Conservation (phyloP, 2,888 invertebrate genomes). For the Rutpela maculata region DNA sequence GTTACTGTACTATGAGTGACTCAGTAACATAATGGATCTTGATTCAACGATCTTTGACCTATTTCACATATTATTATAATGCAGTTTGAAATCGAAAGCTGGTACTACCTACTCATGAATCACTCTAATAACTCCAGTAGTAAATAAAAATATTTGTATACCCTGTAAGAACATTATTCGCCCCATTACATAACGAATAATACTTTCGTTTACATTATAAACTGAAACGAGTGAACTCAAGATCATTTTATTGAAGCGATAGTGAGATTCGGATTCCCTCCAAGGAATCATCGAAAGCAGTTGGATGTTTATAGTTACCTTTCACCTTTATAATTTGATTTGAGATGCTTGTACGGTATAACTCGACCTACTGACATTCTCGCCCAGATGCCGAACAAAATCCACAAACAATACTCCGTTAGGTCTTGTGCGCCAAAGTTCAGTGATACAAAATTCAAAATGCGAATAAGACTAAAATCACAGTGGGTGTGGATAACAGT, state of each 20-base stretch:
- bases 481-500: slow-evolving; percentile 56
- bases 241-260: not conserved
- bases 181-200: slow-evolving; percentile 3
- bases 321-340: slow-evolving; percentile 61
- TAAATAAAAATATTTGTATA: not conserved
- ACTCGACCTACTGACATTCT: slow-evolving; percentile 58
- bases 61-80: not conserved
- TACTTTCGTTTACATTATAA: slow-evolving; percentile 18
- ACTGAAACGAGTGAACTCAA: not conserved
- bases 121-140: not conserved
- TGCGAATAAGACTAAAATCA: slow-evolving; percentile 45
- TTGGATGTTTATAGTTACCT: slow-evolving; percentile 54
- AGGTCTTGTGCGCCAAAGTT: not conserved
- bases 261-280: slow-evolving; percentile 7
- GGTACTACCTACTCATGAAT: not conserved
- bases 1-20: too few relatives aligned
- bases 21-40: not conserved
- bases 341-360: slow-evolving; percentile 43
- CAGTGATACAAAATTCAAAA: not conserved
- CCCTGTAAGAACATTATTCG: not conserved
- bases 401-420: not conserved
- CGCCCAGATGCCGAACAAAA: slow-evolving; percentile 22
- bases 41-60: slow-evolving; percentile 2
- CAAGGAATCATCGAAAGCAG: slow-evolving; percentile 31
- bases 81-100: slow-evolving; percentile 1